These are phyloP conservation scores for Oithona nana DNA, from an alignment of 2,888 invertebrate species.

Conservation along the genomic window DNA sequence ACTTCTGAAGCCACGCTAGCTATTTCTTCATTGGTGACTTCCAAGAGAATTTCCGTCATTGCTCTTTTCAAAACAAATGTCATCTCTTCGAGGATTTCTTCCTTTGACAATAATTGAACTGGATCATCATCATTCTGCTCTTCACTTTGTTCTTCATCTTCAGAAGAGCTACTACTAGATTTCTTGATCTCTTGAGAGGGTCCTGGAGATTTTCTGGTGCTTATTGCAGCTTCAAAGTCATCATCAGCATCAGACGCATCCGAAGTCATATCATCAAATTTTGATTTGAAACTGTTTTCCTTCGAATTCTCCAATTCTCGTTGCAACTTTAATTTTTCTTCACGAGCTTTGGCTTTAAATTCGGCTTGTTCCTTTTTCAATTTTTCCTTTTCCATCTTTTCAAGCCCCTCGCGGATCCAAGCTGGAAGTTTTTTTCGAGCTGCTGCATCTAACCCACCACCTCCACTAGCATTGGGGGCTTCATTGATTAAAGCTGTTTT, in stretches of 20 bases:
- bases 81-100: slow-evolving; percentile 23
- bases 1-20: slow-evolving; percentile 63
- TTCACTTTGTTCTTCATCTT: slow-evolving; percentile 21
- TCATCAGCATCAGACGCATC: background rate
- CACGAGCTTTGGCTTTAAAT: background rate
- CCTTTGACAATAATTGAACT: slow-evolving; percentile 23
- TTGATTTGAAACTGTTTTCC: background rate
- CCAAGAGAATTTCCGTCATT: slow-evolving; percentile 78
- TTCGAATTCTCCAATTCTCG: background rate
- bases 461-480: background rate
- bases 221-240: background rate
- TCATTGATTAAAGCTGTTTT: no score
- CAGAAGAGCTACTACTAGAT: background rate
- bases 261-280: slow-evolving; percentile 11
- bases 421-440: slow-evolving; percentile 79
- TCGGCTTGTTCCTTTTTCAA: slow-evolving; percentile 41
- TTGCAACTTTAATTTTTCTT: background rate
- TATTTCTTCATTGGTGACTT: slow-evolving; percentile 81
- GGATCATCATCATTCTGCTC: slow-evolving; percentile 21
- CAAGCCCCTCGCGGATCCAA: slow-evolving; percentile 91
- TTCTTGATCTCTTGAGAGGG: background rate
- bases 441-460: slow-evolving; percentile 44
- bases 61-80: slow-evolving; percentile 70
- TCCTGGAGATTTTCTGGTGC: background rate
- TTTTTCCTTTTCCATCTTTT: slow-evolving; percentile 92